Percentiles rank a stretch among this genome's conserved stretches.
phyloP scores from a whole-genome alignment of 2,797 vertebrate genomes.

The Anguilla pacifica region DNA sequence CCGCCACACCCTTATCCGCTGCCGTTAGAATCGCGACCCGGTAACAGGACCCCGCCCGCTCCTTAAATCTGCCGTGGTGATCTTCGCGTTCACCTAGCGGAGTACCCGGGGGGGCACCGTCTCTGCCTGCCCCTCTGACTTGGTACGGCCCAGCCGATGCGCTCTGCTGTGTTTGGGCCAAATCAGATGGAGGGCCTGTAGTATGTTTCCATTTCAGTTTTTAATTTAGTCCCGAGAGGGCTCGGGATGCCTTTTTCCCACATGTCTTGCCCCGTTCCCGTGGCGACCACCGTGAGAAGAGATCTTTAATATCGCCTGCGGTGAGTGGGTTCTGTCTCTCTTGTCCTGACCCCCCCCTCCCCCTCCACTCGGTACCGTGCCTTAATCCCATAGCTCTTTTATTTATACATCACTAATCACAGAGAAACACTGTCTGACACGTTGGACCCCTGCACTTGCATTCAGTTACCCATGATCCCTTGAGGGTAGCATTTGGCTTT shows the following conservation, averaged over 20 bases:
- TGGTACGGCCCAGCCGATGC: background rate
- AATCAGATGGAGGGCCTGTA: background rate
- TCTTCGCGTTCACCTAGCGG: too few relatives aligned
- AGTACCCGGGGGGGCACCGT: background rate
- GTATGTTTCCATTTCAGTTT: constrained; percentile 1
- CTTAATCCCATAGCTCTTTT: background rate
- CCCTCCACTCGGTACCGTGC: background rate
- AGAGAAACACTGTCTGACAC: background rate
- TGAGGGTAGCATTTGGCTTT: background rate
- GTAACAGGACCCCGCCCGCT: too few relatives aligned
- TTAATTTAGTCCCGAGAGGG: constrained; percentile 2
- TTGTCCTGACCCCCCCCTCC: background rate
- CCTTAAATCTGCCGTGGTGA: too few relatives aligned
- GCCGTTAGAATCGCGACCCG: background rate
- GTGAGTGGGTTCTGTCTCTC: background rate
- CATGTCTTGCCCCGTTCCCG: background rate
- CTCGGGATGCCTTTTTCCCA: background rate
- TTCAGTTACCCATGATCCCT: background rate
- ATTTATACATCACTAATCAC: background rate
- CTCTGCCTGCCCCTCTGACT: background rate
- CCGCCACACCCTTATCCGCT: background rate
- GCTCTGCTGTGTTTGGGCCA: background rate
- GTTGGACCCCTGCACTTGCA: background rate
- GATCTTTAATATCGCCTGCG: constrained; percentile 1
- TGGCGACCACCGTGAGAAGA: background rate